These are phyloP conservation scores for Sinocyclocheilus maitianheensis DNA, from an alignment of 2,113 vertebrate genomes.

Conservation along the genomic window DNA sequence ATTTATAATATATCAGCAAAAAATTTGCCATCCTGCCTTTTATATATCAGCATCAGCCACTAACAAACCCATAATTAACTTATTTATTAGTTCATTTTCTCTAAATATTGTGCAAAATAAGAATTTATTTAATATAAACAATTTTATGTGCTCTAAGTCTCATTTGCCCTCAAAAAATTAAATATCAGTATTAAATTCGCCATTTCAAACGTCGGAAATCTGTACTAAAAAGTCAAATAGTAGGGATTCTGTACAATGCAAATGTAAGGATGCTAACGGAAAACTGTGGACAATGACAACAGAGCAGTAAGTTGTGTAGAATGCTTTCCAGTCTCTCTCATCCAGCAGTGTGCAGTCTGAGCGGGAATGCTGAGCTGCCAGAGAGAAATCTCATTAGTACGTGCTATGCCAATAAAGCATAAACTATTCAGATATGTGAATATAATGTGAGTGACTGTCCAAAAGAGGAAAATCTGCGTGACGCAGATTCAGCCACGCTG, in stretches of 20 bases:
- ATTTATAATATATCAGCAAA: no score
- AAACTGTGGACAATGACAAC: not conserved
- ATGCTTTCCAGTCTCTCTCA: not conserved
- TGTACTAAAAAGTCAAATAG: not conserved
- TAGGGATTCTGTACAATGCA: not conserved
- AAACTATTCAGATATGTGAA: constrained; percentile 57
- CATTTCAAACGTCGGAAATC: not conserved
- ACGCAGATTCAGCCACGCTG: constrained; percentile 42
- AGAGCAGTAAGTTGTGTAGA: not conserved
- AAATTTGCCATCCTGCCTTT: no score
- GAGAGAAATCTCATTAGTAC: constrained; percentile 58
- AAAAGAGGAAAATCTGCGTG: constrained; percentile 58
- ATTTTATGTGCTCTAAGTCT: no score
- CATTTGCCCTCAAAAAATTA: not conserved
- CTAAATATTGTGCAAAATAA: no score
- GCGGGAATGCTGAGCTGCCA: not conserved
- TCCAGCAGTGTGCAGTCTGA: not conserved
- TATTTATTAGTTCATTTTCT: no score
- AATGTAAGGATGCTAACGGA: not conserved
- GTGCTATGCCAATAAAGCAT: constrained; percentile 54
- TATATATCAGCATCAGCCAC: no score
- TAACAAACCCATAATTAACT: no score
- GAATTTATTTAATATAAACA: no score
- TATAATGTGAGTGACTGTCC: constrained; percentile 53
- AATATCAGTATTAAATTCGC: not conserved